Evolutionary conservation across 2,113 vertebrate genomes (phyloP), one percentile per base, ranked within the genome.

Genomic region (Fulica atra): DNA sequence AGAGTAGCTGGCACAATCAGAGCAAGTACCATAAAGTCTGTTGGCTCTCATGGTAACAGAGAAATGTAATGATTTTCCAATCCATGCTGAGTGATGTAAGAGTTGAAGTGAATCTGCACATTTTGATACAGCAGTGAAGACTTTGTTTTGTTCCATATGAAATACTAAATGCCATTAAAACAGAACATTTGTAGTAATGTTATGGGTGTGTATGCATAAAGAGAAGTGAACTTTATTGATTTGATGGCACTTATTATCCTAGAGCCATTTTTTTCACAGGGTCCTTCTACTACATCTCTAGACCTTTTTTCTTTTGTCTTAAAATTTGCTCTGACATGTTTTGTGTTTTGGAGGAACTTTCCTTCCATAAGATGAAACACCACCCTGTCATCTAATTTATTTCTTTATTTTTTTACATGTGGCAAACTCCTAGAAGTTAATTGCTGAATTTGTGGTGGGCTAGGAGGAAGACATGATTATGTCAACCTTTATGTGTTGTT

Each of bases 281-380:
- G 28, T 74, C 60, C 40, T 96, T 92, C 59, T 77, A 73, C 36
- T 36, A 33, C 31, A 57, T 61, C 90, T 90, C 26, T 50, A 54
- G 38, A 57, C 24, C 57, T 29, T 64, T 73, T 78, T 36, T 35
- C 13, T 79, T 81, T 74, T 84, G 80, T 86, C 40, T 81, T 84
- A n/a, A 74, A 78, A 93, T 74, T 56, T 90, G 7, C 68, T 83
- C 17, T 81, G 76, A 88, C 21, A 31, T 66, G 10, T 81, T 85
- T 84, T 94, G 25, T 78, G n/a, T 89, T 96, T 87, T 44, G 50
- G 66, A 89, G 86, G 66, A 89, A 82, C 89, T 81, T 92, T 64
- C 28, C 50, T 25, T 88, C 44, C 31, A 11, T 9, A n/a, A 64
- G 76, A 86, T 71, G 40, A 88, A 95, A 82, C 33, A 51, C 56